Conservation (phyloP, 2,888 invertebrate genomes). For the Harpalus rubripes region DNA sequence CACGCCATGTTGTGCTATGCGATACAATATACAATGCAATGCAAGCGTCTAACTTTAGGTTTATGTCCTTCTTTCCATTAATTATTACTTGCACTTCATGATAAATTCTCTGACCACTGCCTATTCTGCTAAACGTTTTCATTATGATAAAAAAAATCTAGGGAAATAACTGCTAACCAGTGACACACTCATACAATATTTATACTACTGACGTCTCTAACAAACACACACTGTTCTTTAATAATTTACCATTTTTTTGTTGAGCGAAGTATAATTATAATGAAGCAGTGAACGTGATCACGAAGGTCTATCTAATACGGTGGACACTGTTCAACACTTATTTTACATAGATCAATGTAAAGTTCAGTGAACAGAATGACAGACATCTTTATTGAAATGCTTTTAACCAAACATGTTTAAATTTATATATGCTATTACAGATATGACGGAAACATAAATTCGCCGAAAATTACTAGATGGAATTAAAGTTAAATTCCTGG, state of each 20-base stretch:
- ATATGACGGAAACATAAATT: too few relatives aligned
- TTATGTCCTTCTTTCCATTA: conserved; percentile 23
- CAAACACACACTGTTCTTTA: neutral
- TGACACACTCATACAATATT: neutral
- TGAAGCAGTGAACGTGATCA: neutral
- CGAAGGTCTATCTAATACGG: neutral
- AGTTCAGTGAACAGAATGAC: neutral
- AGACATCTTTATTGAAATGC: neutral
- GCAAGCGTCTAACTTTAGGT: conserved; percentile 2
- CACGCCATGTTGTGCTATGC: conserved; percentile 12
- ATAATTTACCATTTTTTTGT: conserved; percentile 1
- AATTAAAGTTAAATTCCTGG: too few relatives aligned
- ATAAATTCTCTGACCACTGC: conserved; percentile 3
- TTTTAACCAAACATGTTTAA: neutral
- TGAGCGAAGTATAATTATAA: conserved; percentile 2
- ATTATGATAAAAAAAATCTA: conserved; percentile 22
- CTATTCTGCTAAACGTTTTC: conserved; percentile 14
- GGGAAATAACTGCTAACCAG: neutral
- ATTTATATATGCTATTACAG: neutral
- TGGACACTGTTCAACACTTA: neutral
- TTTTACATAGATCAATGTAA: neutral
- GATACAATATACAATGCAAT: neutral
- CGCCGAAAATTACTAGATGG: neutral
- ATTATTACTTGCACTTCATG: conserved; percentile 38
- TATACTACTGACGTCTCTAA: neutral